Evolutionary conservation across 2,113 vertebrate species (phyloP), one percentile per base, ranked within the genome.

Genomic region (Chamaetylas fuelleborni): DNA sequence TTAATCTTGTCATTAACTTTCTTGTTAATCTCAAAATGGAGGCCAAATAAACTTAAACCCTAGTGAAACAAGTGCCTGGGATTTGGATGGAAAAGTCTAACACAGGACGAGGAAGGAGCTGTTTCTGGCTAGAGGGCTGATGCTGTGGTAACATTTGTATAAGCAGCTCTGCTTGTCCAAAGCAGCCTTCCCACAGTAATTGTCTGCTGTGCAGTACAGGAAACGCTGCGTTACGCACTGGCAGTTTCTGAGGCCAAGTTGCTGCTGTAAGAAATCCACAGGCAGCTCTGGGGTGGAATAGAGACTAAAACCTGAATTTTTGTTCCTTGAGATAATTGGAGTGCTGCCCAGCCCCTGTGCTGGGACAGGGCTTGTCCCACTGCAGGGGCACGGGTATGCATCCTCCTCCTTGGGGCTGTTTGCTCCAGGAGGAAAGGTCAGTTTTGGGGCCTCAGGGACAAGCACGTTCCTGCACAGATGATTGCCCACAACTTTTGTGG

Each of bases 371-470:
- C 14, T 65, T 91, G 53, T 23, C 53, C 25, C n/a, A 40, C 25
- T 3, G 1, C 33, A 56, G 36, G 12, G 31, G 6, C 9, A 14
- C 0, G 1, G 48, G 20, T 2, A 0, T 2, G 3, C 2, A 0
- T 60, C 8, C 5, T 85, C 48, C 14, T 51, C 25, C 56, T n/a
- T 7, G 5, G 56, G 60, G n/a, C n/a, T 64, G 15, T 24, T 42
- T 4, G 3, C 53, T 73, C 31, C 54, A 14, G 54, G 16, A 67
- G 7, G 22, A 16, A 77, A 83, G 19, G 51, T 85, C 47, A 47
- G 16, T 51, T 79, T 56, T 64, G 48, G 61, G 88, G 57, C 61
- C 14, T 5, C n/a, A 38, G 50, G 13, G 66, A 76, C 19, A 60
- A 76, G 40, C 17, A 42, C 0, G 0, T 45, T 90, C 54, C 50